Conservation (phyloP, 2,113 vertebrate genomes). For the Cepphus grylle region DNA sequence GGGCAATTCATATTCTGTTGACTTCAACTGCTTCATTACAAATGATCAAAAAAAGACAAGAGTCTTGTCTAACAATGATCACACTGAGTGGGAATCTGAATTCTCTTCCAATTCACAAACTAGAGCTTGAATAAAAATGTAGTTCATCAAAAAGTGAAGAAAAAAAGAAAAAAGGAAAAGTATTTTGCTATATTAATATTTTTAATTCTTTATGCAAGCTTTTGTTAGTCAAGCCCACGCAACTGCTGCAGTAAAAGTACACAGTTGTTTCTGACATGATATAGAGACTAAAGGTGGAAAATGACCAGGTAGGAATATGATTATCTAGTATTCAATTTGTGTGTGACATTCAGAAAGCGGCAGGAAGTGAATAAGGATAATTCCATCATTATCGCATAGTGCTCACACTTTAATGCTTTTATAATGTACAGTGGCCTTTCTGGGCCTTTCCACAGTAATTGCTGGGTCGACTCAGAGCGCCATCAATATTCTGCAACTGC, state of each 20-base stretch:
- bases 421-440: slow-evolving; percentile 52
- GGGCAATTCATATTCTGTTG: neutral
- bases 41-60: neutral
- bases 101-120: neutral
- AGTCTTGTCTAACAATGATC: neutral
- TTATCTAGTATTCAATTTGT: slow-evolving; percentile 40
- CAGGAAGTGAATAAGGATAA: slow-evolving; percentile 62
- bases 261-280: neutral
- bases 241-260: neutral
- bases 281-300: slow-evolving; percentile 16
- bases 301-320: slow-evolving; percentile 34
- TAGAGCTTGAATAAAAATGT: neutral
- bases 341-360: slow-evolving; percentile 54
- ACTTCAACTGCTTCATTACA: neutral
- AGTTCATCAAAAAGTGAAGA: neutral
- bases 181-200: neutral
- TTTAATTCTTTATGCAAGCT: neutral
- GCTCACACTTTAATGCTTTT: slow-evolving; percentile 60
- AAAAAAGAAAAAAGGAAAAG: neutral
- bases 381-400: slow-evolving; percentile 51
- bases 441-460: slow-evolving; percentile 57
- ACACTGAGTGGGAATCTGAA: neutral
- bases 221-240: neutral
- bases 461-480: slow-evolving; percentile 24
- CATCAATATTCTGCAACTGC: slow-evolving; percentile 54